Conservation (phyloP, 2,797 vertebrate genomes). For the Molossus molossus region DNA sequence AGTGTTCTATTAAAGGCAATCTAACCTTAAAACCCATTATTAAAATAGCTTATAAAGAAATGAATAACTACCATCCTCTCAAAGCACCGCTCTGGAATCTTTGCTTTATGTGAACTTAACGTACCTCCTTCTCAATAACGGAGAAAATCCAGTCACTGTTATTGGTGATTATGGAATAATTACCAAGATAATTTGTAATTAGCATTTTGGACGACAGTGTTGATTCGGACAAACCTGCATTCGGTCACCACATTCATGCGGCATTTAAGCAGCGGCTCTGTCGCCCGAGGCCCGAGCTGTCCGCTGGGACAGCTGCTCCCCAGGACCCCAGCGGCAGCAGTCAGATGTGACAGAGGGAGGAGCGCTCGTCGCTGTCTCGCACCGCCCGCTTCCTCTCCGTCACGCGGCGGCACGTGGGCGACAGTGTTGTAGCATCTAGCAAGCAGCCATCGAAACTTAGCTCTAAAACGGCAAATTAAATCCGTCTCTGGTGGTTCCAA, state of each 20-base stretch:
- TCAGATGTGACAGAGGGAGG: slow-evolving; percentile 90
- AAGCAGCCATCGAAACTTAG: slow-evolving; percentile 78
- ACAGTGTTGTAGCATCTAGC: slow-evolving; percentile 82
- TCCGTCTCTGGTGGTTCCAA: slow-evolving; percentile 81
- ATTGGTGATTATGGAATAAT: slow-evolving; percentile 85
- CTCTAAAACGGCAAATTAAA: slow-evolving; percentile 82
- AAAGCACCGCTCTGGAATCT: slow-evolving; percentile 70
- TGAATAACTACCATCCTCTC: neutral
- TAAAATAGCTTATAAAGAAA: slow-evolving; percentile 45
- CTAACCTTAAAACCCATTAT: slow-evolving; percentile 40
- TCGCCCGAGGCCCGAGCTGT: slow-evolving; percentile 90
- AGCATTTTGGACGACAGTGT: slow-evolving; percentile 86
- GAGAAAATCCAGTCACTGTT: slow-evolving; percentile 83
- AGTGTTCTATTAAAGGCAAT: neutral
- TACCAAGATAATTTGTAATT: slow-evolving; percentile 87
- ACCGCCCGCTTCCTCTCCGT: slow-evolving; percentile 87
- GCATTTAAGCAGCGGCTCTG: slow-evolving; percentile 88
- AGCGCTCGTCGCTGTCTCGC: slow-evolving; percentile 90
- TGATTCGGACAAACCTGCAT: slow-evolving; percentile 87
- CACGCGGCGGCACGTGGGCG: slow-evolving; percentile 70
- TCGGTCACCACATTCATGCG: slow-evolving; percentile 86
- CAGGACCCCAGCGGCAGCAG: slow-evolving; percentile 88
- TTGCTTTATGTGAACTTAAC: slow-evolving; percentile 66
- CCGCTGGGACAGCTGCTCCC: neutral
- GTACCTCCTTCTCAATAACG: slow-evolving; percentile 79